Percentiles rank a stretch among this genome's conserved stretches.
Evolutionary conservation across 2,888 invertebrate species (phyloP).

Genomic region (Erebia aethiops): DNA sequence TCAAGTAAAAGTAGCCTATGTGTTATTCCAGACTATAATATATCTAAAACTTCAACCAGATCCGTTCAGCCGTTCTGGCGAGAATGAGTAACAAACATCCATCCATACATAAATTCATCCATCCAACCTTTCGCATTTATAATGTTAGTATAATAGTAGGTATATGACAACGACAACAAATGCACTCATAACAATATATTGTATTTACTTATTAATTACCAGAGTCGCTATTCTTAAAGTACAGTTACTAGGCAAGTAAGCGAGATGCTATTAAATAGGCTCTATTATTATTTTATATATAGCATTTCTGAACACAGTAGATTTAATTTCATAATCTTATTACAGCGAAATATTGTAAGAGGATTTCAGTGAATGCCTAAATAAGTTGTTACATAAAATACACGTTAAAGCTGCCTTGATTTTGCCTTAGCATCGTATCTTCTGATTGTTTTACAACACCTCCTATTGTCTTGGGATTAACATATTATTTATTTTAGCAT

Average conservation of each 20-base stretch:
- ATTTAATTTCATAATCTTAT: conserved; percentile 6
- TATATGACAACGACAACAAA: too few relatives aligned
- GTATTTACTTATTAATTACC: too few relatives aligned
- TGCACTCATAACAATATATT: too few relatives aligned
- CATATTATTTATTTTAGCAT: conserved; percentile 25
- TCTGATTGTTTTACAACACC: conserved; percentile 28
- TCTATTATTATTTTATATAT: not conserved
- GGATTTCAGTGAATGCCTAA: conserved; percentile 20
- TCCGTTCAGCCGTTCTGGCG: too few relatives aligned
- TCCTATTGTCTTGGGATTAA: conserved; percentile 29
- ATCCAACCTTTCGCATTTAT: too few relatives aligned
- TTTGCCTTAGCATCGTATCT: conserved; percentile 25
- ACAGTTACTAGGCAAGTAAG: too few relatives aligned
- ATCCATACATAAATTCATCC: too few relatives aligned
- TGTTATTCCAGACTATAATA: too few relatives aligned
- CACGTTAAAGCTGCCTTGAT: conserved; percentile 8
- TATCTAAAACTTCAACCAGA: too few relatives aligned
- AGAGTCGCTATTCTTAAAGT: not conserved
- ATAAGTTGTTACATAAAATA: conserved; percentile 27
- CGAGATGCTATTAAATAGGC: not conserved
- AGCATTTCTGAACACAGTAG: not conserved
- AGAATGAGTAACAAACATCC: too few relatives aligned
- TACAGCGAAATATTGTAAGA: conserved; percentile 13
- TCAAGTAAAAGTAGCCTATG: too few relatives aligned
- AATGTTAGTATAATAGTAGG: too few relatives aligned